A percentile compares a stretch with the other conserved stretches of the same genome.
phyloP scores from a whole-genome alignment of 1,140 invertebrate species.

The Dendrolimus punctatus region DNA sequence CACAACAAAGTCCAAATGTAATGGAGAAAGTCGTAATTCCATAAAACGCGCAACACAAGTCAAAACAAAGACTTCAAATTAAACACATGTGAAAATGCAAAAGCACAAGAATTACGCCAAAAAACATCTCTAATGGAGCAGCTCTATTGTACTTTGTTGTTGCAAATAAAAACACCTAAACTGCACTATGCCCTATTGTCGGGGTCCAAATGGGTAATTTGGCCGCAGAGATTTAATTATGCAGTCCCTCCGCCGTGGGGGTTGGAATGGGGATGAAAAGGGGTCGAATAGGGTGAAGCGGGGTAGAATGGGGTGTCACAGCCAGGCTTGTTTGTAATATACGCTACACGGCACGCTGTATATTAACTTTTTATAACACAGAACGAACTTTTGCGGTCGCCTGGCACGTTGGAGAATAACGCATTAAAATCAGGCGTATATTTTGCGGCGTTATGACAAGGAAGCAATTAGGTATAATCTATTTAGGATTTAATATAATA shows the following conservation, averaged over 20 bases:
- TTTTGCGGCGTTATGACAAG: too few species aligned
- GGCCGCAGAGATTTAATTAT: constrained; percentile 69
- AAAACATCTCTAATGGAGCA: too few species aligned
- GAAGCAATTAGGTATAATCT: too few species aligned
- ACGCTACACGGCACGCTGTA: constrained; percentile 42
- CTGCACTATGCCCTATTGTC: constrained; percentile 62
- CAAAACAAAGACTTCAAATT: too few species aligned
- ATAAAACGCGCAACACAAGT: too few species aligned
- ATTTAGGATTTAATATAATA: too few species aligned
- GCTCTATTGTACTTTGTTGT: constrained; percentile 37
- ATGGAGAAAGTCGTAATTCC: too few species aligned
- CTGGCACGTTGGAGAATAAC: constrained; percentile 27
- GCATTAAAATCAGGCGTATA: constrained; percentile 22
- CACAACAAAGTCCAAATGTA: too few species aligned
- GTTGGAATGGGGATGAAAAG: not conserved
- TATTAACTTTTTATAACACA: constrained; percentile 64
- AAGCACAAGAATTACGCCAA: too few species aligned
- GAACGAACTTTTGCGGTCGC: constrained; percentile 55
- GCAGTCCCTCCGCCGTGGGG: constrained; percentile 49
- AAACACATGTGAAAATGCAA: too few species aligned
- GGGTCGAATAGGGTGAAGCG: constrained; percentile 17
- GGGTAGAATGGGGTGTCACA: constrained; percentile 60
- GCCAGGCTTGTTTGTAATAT: constrained; percentile 65
- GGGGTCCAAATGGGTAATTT: constrained; percentile 66
- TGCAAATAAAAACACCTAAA: constrained; percentile 59